phyloP scores from a whole-genome alignment of 2,113 vertebrate genomes.

The Abramis brama region DNA sequence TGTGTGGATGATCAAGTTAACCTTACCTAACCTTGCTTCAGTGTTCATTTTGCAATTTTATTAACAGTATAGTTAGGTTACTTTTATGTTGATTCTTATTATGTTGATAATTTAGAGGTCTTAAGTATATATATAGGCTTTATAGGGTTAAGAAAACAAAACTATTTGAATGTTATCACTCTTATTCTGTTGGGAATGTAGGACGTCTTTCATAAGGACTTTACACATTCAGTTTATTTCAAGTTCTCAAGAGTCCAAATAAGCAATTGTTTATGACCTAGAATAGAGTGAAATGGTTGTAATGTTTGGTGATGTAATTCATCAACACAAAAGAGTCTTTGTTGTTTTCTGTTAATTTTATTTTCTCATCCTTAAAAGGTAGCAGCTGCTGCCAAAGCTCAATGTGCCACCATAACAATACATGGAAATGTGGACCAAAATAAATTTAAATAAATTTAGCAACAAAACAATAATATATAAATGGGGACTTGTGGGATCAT shows the following conservation, averaged over 20 bases:
- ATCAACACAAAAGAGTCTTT: background rate
- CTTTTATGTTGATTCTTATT: too few species aligned
- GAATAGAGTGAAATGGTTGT: background rate
- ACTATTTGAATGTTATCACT: background rate
- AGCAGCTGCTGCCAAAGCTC: background rate
- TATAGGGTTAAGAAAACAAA: background rate
- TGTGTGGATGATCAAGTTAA: too few species aligned
- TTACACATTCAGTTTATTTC: background rate
- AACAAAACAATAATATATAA: background rate
- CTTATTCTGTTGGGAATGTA: background rate
- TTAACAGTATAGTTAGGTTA: too few species aligned
- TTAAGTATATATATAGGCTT: background rate
- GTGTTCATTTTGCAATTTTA: too few species aligned
- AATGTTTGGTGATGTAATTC: background rate
- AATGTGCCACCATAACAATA: background rate
- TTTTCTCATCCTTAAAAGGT: background rate
- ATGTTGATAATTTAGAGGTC: background rate
- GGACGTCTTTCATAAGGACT: background rate
- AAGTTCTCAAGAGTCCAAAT: background rate
- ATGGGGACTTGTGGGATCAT: background rate
- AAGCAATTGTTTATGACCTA: background rate
- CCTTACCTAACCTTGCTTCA: too few species aligned
- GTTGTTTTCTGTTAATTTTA: background rate
- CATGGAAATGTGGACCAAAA: background rate
- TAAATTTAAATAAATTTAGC: background rate